These are phyloP conservation scores for Sus scrofa DNA, from an alignment of 2,113 vertebrate species.

Conservation along the genomic window DNA sequence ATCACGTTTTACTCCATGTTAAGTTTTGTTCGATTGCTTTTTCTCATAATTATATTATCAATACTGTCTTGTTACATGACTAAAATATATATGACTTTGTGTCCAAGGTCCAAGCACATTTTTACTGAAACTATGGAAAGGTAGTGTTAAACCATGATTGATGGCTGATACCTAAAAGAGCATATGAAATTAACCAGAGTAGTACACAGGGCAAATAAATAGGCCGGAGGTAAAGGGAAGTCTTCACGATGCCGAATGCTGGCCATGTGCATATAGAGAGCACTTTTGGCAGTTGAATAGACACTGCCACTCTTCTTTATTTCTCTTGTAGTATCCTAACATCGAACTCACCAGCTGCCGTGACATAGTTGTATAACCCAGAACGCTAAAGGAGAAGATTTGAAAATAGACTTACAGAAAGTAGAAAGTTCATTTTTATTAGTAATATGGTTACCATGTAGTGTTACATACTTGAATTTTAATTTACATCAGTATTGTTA, in stretches of 20 bases:
- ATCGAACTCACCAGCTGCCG: not conserved
- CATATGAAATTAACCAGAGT: not conserved
- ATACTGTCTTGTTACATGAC: not conserved
- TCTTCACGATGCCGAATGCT: not conserved
- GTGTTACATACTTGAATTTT: not conserved
- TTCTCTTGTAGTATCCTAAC: not conserved
- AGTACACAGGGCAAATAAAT: not conserved
- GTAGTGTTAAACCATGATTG: not conserved
- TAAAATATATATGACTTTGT: not conserved
- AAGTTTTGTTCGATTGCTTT: not conserved
- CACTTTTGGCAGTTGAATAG: not conserved
- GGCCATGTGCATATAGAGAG: not conserved
- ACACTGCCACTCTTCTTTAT: not conserved
- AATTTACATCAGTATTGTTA: not conserved
- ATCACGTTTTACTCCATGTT: not conserved
- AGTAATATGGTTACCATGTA: not conserved
- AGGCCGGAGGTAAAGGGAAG: not conserved
- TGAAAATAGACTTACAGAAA: not conserved
- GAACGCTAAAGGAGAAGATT: not conserved
- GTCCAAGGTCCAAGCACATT: not conserved
- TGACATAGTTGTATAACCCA: not conserved
- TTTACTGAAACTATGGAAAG: not conserved
- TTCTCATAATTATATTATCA: not conserved
- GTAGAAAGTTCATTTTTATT: constrained; percentile 51
- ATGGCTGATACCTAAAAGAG: not conserved